Evolutionary conservation across 2,797 vertebrate species (phyloP), one percentile per base, ranked within the genome.

Genomic region (Lepus oiostolus): DNA sequence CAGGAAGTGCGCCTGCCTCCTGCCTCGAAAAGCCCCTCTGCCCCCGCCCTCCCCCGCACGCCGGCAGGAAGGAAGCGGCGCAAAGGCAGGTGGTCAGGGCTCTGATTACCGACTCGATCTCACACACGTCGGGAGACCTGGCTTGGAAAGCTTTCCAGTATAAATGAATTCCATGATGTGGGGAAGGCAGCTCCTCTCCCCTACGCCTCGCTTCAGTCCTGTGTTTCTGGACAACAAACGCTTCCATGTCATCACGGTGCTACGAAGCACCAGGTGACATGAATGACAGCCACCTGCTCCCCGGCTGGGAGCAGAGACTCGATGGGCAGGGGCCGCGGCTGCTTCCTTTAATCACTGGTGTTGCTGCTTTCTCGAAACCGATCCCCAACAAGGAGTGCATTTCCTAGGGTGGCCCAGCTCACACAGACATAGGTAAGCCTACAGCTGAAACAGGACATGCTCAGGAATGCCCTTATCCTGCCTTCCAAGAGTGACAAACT

Each of bases 111-210:
- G 63, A 65, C 71, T 32, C 67, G 76, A 77, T 47, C 6, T 85
- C 76, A 83, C 92, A 92, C 62, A 79, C 52, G 85, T 1, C 47
- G 84, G 72, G 76, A 89, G 67, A 90, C 68, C 50, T 82, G 35
- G 30, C 87, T 95, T 82, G 85, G 32, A 95, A 95, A 91, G 72
- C 47, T 54, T 74, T 95, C 81, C 92, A 35, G 62, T 85, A 91
- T 60, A 91, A 93, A 88, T 79, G 77, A 89, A 93, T 87, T 75
- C 84, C 68, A 67, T 85, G 94, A 93, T 68, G 91, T 82, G 28
- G 0, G 7, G 90, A 47, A 94, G 86, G 81, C 76, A 79, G 67
- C 50, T 85, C 84, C 65, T 93, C 91, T 86, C 93, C 82, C 26
- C 60, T 1, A 93, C 68, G 24, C 80, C 85, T 91, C 85, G 75